Base-by-base conservation (phyloP, 2,888 invertebrate genomes). In the Limenitis camilla region DNA sequence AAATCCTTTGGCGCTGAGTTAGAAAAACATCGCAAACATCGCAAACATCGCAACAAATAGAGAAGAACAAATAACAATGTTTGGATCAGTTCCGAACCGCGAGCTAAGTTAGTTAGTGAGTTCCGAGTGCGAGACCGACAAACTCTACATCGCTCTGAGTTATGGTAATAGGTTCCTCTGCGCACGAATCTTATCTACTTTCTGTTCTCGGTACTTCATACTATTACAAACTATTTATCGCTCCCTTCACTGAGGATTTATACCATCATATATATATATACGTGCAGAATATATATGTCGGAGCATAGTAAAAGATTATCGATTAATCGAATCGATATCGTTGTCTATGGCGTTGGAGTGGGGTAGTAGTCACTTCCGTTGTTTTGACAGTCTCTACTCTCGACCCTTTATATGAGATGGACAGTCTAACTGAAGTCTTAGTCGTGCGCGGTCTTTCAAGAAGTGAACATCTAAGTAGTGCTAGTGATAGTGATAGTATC, bases 41-140 rank as follows among this genome's bases (percentile, higher is more conserved):
- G 30, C 28, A 39, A 52, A 33, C 32, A 47, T 29, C 19, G 30
- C 35, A 43, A 48, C 42, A 43, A 28, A 39, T 43, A 40, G 48
- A 53, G 38, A 38, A 48, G 43, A 48, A 53, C 43, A 43, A 53
- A 53, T 48, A 52, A 52, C 52, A 43, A 10, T 27, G 42, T 40
- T 53, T 33, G 42, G 52, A 48, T 48, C 52, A 49, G 41, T 38
- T 44, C 38, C 9, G 43, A 33, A 44, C 43, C 48, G 35, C 43
- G 39, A 53, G 52, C 48, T 53, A 53, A 48, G 47, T 42, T 27
- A 53, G 52, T 33, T 43, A 48, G 52, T 30, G 39, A 52, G 47
- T 53, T 53, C 48, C 28, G 9, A n/a, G 33, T 39, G 31, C 10
- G 5, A 43, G 11, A 43, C 43, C 7, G 40, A 33, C 39, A 43